Evolutionary conservation across 2,797 vertebrate species (phyloP).

Genomic region (Steatocranus sp.): DNA sequence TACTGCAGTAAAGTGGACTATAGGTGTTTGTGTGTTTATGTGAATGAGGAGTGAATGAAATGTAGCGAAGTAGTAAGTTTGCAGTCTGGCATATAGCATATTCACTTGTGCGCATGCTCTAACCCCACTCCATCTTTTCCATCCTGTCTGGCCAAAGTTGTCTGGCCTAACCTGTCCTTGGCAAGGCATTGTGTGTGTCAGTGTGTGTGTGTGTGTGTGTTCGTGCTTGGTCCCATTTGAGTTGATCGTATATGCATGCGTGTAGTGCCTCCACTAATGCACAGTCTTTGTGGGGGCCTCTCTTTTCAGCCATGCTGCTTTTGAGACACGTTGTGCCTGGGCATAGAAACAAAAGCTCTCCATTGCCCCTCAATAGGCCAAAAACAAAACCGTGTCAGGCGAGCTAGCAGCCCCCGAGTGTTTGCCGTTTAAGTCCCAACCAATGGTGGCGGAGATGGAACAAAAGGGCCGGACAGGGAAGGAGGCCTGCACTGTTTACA

Average conservation of each 20-base stretch:
- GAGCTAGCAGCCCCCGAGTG: conserved; percentile 75
- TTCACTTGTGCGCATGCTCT: background rate
- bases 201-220: background rate
- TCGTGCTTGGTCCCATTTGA: background rate
- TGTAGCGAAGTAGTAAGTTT: conserved; percentile 25
- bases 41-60: conserved; percentile 27
- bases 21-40: conserved; percentile 37
- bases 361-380: conserved; percentile 69
- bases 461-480: conserved; percentile 63
- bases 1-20: conserved; percentile 44
- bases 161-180: conserved; percentile 27
- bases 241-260: conserved; percentile 35
- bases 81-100: conserved; percentile 17
- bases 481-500: conserved; percentile 68
- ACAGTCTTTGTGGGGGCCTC: conserved; percentile 67
- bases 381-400: conserved; percentile 75
- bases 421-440: conserved; percentile 72
- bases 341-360: conserved; percentile 75
- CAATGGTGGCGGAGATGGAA: conserved; percentile 66
- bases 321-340: conserved; percentile 67
- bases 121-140: background rate
- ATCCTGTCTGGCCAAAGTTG: conserved; percentile 40
- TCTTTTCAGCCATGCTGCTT: conserved; percentile 70
- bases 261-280: conserved; percentile 61
- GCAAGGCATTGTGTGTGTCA: background rate